These are phyloP conservation scores for Formicarius rufipectus DNA, from an alignment of 2,113 vertebrate genomes.

Conservation along the genomic window DNA sequence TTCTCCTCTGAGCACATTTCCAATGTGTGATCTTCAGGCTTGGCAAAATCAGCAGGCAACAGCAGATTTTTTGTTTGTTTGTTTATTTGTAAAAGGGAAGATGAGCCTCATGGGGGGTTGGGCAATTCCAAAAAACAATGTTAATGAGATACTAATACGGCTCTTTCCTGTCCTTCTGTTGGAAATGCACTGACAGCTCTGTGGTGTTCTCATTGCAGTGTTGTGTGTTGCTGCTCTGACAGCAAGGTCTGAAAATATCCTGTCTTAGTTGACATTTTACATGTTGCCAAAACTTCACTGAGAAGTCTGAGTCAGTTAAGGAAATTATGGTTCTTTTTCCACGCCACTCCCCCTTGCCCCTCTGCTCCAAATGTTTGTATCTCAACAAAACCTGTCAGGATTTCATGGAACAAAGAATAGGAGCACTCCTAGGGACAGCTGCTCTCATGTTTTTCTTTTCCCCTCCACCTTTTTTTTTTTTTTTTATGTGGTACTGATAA, in stretches of 20 bases:
- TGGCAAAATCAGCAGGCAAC: neutral
- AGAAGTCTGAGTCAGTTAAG: neutral
- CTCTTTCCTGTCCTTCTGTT: slow-evolving; percentile 26
- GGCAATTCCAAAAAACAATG: neutral
- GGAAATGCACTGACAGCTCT: neutral
- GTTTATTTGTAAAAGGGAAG: neutral
- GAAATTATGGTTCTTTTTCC: neutral
- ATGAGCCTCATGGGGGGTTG: neutral
- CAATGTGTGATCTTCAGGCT: neutral
- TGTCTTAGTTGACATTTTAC: neutral
- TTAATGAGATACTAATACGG: neutral
- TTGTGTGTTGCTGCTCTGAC: neutral
- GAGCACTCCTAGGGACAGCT: neutral
- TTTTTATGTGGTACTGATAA: neutral
- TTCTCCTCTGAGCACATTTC: neutral
- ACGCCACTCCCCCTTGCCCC: too few relatives aligned
- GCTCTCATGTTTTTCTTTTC: neutral
- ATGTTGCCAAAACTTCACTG: neutral
- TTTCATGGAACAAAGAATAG: neutral
- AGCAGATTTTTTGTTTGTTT: neutral
- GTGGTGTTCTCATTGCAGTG: neutral
- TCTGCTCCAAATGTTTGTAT: too few relatives aligned
- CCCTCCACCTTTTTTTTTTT: neutral
- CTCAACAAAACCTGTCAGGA: neutral
- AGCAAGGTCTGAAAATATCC: slow-evolving; percentile 24